A percentile compares a stretch with the other conserved stretches of the same genome.
phyloP scores from a whole-genome alignment of 2,113 vertebrate species.

The Sinocyclocheilus anophthalmus region DNA sequence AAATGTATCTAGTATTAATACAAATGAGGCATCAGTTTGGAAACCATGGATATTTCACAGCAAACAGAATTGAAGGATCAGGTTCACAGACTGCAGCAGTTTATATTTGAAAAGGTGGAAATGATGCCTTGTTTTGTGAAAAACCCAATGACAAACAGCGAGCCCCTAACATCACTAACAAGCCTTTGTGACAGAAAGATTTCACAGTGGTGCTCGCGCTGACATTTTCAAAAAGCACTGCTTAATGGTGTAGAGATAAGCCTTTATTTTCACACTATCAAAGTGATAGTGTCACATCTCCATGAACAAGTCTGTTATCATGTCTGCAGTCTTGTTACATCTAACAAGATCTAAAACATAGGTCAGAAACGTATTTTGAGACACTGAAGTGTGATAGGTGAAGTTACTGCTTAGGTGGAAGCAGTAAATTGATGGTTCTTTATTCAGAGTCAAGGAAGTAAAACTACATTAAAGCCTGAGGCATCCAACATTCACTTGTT shows the following conservation, averaged over 20 bases:
- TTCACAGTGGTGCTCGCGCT: neutral
- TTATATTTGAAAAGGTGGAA: neutral
- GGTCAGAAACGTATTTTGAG: neutral
- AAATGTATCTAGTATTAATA: conserved; percentile 11
- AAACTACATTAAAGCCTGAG: neutral
- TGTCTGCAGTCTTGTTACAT: neutral
- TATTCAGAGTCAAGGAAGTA: neutral
- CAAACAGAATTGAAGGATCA: neutral
- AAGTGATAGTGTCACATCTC: neutral
- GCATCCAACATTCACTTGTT: neutral
- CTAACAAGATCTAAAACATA: neutral
- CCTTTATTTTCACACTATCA: conserved; percentile 11
- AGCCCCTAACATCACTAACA: neutral
- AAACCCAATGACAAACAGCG: neutral
- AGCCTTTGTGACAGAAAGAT: conserved; percentile 21
- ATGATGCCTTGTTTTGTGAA: conserved; percentile 3
- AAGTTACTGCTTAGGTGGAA: neutral
- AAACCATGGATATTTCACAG: neutral
- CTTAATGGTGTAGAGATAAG: conserved; percentile 1
- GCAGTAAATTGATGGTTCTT: neutral
- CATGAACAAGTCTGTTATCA: conserved; percentile 5
- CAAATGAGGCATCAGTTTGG: neutral
- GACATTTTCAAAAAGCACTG: neutral
- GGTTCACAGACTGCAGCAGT: neutral
- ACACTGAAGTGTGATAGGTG: neutral